These are phyloP conservation scores for Tubiluchus corallicola DNA, from an alignment of 2,888 invertebrate species.

Conservation along the genomic window DNA sequence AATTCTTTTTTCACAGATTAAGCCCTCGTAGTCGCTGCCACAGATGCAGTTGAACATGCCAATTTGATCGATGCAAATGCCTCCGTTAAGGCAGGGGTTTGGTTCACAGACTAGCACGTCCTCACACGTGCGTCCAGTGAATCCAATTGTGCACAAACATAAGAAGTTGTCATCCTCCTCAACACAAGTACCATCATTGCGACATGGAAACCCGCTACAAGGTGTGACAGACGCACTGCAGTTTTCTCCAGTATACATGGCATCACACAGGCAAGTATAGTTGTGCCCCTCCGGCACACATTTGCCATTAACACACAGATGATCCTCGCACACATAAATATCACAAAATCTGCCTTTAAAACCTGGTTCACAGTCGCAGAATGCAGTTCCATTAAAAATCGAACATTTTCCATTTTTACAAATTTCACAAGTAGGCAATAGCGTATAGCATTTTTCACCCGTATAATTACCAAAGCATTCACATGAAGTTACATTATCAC, in stretches of 20 bases:
- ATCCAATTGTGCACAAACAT: background rate
- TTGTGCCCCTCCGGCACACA: background rate
- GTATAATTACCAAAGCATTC: too few relatives aligned
- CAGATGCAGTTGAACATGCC: background rate
- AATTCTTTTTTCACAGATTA: background rate
- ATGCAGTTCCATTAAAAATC: too few relatives aligned
- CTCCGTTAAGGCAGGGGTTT: background rate
- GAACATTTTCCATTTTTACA: too few relatives aligned
- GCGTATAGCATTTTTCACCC: too few relatives aligned
- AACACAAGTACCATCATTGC: background rate
- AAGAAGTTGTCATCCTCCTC: background rate
- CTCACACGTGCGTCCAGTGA: background rate
- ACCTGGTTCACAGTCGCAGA: too few relatives aligned
- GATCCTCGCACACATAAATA: too few relatives aligned
- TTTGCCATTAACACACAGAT: constrained; percentile 3
- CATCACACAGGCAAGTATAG: background rate
- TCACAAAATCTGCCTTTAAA: too few relatives aligned
- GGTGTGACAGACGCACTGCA: background rate
- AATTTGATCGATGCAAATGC: background rate
- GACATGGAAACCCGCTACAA: background rate
- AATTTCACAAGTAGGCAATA: too few relatives aligned
- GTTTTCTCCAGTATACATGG: background rate
- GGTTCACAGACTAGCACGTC: background rate
- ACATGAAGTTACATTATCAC: too few relatives aligned
- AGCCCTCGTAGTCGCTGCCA: background rate